Evolutionary conservation across 2,113 vertebrate genomes (phyloP).

Genomic region (Lasiurus borealis): DNA sequence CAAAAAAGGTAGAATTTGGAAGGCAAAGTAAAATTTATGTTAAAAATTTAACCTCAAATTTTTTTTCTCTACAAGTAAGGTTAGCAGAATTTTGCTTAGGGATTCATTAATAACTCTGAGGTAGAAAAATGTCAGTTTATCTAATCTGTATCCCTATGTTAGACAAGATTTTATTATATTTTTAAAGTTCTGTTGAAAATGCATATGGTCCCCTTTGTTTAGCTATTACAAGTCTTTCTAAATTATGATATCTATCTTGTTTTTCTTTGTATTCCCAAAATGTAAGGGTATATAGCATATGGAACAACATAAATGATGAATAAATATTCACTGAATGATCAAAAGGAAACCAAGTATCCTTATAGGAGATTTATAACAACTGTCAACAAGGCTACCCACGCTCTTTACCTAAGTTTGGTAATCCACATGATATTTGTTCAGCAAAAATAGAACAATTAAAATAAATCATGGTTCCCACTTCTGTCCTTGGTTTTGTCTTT

Average conservation of each 20-base stretch:
- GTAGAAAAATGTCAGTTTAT: not conserved
- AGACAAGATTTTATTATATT: conserved; percentile 29
- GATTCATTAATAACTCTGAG: conserved; percentile 17
- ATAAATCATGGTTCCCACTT: not conserved
- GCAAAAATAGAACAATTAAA: not conserved
- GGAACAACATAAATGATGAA: not conserved
- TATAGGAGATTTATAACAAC: not conserved
- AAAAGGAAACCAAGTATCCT: not conserved
- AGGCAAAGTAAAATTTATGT: too few relatives aligned
- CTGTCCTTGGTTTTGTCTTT: not conserved
- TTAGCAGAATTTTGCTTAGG: conserved; percentile 41
- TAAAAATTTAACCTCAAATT: not conserved
- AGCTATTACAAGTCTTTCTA: conserved; percentile 35
- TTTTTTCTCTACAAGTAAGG: not conserved
- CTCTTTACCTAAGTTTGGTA: not conserved
- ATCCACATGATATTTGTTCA: not conserved
- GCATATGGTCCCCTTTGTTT: not conserved
- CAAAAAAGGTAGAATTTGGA: not conserved
- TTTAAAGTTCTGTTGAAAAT: conserved; percentile 39
- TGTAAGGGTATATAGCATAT: not conserved
- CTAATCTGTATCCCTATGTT: not conserved
- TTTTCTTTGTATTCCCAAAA: not conserved
- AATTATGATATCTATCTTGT: not conserved
- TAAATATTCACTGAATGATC: not conserved
- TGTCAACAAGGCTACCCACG: not conserved